These are phyloP conservation scores for Urophycis tenuis DNA, from an alignment of 2,797 vertebrate genomes.

Conservation along the genomic window DNA sequence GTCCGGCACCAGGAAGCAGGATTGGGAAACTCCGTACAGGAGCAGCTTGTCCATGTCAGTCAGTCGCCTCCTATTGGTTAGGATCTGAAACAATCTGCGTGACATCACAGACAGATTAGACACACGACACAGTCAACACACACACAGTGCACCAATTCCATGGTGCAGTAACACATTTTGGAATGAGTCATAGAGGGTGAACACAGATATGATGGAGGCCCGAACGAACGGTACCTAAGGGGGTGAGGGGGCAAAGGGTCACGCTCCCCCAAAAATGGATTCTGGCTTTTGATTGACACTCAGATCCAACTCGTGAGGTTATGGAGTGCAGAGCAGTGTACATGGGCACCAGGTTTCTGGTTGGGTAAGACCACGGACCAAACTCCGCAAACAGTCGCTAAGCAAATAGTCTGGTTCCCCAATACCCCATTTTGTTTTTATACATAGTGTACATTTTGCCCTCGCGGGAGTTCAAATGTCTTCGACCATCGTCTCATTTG, in stretches of 20 bases:
- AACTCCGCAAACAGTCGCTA: background rate
- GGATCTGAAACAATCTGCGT: slow-evolving; percentile 65
- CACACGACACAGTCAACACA: background rate
- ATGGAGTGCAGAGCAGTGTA: background rate
- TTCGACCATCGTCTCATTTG: background rate
- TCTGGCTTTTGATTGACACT: background rate
- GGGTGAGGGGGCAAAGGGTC: background rate
- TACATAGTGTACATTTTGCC: background rate
- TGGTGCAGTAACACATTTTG: background rate
- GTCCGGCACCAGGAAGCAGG: slow-evolving; percentile 69
- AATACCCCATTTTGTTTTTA: too few relatives aligned
- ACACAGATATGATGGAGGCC: background rate
- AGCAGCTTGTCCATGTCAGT: slow-evolving; percentile 43
- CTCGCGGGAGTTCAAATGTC: background rate
- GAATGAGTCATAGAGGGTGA: background rate
- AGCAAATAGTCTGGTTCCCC: background rate
- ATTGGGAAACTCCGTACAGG: slow-evolving; percentile 53
- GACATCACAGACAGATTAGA: slow-evolving; percentile 15
- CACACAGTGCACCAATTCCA: background rate
- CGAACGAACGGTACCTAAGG: background rate
- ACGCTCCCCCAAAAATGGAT: background rate
- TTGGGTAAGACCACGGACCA: background rate
- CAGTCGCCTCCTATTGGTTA: slow-evolving; percentile 42
- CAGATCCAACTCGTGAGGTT: background rate
- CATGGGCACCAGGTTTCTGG: background rate